phyloP scores from a whole-genome alignment of 1,140 invertebrate species.

The Hermetia illucens region DNA sequence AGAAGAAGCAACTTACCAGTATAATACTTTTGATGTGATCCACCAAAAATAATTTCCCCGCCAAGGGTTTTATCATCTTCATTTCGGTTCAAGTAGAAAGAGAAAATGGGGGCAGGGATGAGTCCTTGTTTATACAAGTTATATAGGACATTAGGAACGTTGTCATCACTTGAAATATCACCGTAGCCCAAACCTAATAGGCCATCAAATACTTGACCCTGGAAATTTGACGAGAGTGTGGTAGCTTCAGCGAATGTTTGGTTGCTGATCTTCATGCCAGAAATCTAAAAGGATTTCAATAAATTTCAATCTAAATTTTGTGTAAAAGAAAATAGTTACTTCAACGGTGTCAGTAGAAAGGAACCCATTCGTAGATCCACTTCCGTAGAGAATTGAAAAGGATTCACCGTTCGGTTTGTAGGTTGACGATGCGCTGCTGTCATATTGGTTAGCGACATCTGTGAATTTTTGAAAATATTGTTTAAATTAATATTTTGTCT shows the following conservation, averaged over 20 bases:
- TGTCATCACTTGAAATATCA: slow-evolving; percentile 72
- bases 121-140: slow-evolving; percentile 82
- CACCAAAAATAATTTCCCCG: slow-evolving; percentile 1
- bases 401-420: no score
- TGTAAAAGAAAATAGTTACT: no score
- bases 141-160: slow-evolving; percentile 81
- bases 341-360: neutral
- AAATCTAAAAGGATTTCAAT: no score
- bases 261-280: slow-evolving; percentile 44
- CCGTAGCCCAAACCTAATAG: slow-evolving; percentile 80
- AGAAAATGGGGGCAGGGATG: slow-evolving; percentile 65
- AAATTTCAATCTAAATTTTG: neutral
- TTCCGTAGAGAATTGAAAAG: no score
- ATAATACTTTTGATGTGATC: neutral
- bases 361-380: neutral
- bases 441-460: slow-evolving; percentile 74
- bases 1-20: no score
- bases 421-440: no score
- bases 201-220: slow-evolving; percentile 90
- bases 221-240: slow-evolving; percentile 68
- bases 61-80: slow-evolving; percentile 49
- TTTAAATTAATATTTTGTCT: no score
- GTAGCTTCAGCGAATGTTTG: slow-evolving; percentile 93
- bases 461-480: slow-evolving; percentile 32
- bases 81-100: slow-evolving; percentile 73